phyloP scores from a whole-genome alignment of 2,797 vertebrate species.

The Salmo trutta region DNA sequence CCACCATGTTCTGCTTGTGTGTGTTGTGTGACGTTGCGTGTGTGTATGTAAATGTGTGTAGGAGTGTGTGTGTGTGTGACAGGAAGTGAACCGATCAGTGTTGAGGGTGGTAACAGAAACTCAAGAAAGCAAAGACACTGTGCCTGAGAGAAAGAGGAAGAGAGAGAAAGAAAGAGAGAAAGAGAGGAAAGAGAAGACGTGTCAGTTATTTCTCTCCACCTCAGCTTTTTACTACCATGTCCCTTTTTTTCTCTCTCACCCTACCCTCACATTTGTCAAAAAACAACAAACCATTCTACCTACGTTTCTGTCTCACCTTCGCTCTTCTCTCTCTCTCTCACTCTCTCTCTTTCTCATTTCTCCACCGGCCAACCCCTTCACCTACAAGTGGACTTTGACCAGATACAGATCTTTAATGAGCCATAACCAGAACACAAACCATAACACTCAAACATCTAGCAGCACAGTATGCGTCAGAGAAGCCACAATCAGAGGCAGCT shows the following conservation, averaged over 20 bases:
- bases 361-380: too few relatives aligned
- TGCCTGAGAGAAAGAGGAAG: background rate
- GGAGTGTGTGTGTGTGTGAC: background rate
- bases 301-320: too few relatives aligned
- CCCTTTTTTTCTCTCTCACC: background rate
- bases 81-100: background rate
- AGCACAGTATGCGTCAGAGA: too few relatives aligned
- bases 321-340: too few relatives aligned
- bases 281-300: too few relatives aligned
- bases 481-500: too few relatives aligned
- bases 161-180: background rate
- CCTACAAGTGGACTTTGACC: too few relatives aligned
- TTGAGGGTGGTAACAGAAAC: background rate
- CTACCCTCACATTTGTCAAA: too few relatives aligned
- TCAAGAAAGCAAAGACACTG: background rate
- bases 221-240: background rate
- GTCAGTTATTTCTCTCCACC: background rate
- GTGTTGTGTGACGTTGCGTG: background rate
- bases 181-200: background rate
- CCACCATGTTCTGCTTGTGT: background rate
- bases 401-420: too few relatives aligned
- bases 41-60: background rate
- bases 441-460: too few relatives aligned
- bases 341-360: too few relatives aligned
- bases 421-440: too few relatives aligned